Conservation (phyloP, 2,797 vertebrate species). For the Smutsia gigantea region DNA sequence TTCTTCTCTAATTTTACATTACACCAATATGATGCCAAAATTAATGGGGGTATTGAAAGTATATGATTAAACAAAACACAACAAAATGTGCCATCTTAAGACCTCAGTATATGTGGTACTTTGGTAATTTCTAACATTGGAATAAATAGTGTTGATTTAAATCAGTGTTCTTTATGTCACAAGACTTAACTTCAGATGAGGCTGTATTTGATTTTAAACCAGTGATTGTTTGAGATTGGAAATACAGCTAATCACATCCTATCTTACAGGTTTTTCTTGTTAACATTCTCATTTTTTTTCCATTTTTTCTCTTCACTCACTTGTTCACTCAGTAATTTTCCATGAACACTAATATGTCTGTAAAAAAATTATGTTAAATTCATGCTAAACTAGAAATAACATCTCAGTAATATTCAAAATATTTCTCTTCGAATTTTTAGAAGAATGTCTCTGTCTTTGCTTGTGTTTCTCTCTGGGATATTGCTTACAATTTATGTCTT, state of each 20-base stretch:
- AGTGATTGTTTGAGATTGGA: neutral
- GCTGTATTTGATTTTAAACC: neutral
- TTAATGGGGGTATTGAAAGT: neutral
- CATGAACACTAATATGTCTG: neutral
- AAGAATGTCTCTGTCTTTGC: neutral
- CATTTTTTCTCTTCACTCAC: neutral
- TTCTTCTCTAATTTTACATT: constrained; percentile 42
- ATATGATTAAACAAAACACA: neutral
- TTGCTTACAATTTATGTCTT: neutral
- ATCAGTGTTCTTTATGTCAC: neutral
- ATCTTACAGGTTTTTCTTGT: neutral
- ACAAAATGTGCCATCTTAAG: neutral
- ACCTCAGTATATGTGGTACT: neutral
- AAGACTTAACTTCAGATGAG: neutral
- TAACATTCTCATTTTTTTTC: neutral
- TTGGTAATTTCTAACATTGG: neutral
- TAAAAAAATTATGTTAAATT: constrained; percentile 42
- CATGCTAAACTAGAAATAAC: constrained; percentile 38
- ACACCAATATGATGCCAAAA: neutral
- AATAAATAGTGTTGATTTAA: constrained; percentile 30
- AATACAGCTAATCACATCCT: neutral
- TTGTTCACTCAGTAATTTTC: constrained; percentile 54
- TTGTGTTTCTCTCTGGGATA: neutral
- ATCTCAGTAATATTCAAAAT: neutral
- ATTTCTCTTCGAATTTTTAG: constrained; percentile 30